Conservation (phyloP, 2,113 vertebrate genomes). For the Capreolus pygargus region DNA sequence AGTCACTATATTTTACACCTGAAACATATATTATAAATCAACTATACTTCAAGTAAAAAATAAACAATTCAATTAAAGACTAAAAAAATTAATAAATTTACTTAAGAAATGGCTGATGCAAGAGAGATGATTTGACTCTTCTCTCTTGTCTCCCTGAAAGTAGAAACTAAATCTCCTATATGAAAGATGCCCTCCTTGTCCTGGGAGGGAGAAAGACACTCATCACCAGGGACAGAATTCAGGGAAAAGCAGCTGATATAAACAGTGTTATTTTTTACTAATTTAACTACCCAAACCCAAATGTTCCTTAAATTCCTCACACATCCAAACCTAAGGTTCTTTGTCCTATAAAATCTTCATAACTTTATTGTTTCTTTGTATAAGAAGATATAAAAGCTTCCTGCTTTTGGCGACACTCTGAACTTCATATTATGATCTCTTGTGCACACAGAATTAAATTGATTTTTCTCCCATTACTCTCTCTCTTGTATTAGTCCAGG, state of each 20-base stretch:
- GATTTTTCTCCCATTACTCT: not conserved
- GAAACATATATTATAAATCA: not conserved
- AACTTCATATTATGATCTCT: not conserved
- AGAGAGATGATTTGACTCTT: not conserved
- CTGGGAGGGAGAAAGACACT: not conserved
- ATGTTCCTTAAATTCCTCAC: not conserved
- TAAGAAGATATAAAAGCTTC: not conserved
- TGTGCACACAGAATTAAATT: not conserved
- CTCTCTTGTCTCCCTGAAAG: not conserved
- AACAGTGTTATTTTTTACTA: not conserved
- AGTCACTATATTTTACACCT: not conserved
- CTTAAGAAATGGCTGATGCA: not conserved
- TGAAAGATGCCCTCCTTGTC: not conserved
- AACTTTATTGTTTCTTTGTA: not conserved
- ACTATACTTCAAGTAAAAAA: not conserved
- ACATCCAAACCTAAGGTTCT: not conserved
- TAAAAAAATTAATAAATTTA: not conserved
- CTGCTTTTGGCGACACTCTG: not conserved
- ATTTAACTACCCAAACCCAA: not conserved
- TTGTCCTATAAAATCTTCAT: not conserved
- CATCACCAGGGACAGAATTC: not conserved
- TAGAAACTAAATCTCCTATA: not conserved
- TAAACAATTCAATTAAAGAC: not conserved
- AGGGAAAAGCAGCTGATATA: not conserved
- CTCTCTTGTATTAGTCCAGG: not conserved